phyloP scores from a whole-genome alignment of 2,797 vertebrate species.

The Avahi laniger region DNA sequence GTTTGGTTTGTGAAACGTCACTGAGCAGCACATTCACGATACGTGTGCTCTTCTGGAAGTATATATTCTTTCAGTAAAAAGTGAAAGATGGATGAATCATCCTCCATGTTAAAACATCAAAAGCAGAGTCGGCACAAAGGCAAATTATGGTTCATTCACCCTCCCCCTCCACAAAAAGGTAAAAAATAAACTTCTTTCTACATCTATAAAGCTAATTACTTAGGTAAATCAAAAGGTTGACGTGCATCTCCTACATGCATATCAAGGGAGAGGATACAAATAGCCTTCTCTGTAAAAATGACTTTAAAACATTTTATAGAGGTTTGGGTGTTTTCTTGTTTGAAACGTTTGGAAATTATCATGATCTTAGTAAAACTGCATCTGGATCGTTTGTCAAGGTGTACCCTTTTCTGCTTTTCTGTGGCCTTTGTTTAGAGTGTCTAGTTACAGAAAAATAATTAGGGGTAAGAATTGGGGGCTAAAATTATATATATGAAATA shows the following conservation, averaged over 20 bases:
- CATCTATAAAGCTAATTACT: background rate
- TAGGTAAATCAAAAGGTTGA: background rate
- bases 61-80: background rate
- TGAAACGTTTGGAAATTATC: conserved; percentile 6
- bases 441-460: conserved; percentile 38
- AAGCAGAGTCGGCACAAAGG: background rate
- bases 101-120: background rate
- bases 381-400: background rate
- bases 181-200: background rate
- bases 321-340: background rate
- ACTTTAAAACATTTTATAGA: background rate
- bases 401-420: conserved; percentile 38
- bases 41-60: background rate
- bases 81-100: background rate
- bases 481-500: background rate
- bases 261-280: background rate
- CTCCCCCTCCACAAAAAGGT: background rate
- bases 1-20: background rate
- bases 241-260: background rate
- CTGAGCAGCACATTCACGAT: background rate
- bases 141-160: background rate
- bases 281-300: background rate
- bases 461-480: background rate
- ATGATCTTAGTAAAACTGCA: background rate
- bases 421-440: conserved; percentile 64